Conservation (phyloP, 2,797 vertebrate genomes). For the Arnoldichthys spilopterus region DNA sequence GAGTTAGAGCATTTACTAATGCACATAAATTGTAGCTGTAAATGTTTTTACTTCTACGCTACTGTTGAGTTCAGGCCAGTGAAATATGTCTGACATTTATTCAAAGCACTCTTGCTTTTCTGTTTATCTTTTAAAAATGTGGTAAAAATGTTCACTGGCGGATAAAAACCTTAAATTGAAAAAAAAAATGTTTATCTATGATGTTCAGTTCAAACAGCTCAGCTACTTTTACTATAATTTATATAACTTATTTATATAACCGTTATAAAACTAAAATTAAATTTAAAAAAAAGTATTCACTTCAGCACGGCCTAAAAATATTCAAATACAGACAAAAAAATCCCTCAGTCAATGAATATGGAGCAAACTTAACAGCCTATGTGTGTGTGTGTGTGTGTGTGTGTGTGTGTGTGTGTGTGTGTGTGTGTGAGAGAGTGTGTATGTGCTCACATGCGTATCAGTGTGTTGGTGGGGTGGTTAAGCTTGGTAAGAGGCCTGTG, state of each 20-base stretch:
- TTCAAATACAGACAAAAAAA: slow-evolving; percentile 4
- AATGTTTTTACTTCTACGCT: background rate
- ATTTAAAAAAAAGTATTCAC: background rate
- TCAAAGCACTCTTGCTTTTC: background rate
- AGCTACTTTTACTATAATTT: slow-evolving; percentile 3
- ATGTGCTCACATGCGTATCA: slow-evolving; percentile 11
- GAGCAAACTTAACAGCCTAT: background rate
- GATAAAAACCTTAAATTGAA: background rate
- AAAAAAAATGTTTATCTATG: too few relatives aligned
- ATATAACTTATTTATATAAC: background rate
- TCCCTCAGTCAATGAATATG: background rate
- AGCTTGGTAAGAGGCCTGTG: background rate
- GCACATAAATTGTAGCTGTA: background rate
- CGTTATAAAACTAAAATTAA: background rate
- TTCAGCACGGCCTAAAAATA: background rate
- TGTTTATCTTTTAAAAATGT: too few relatives aligned
- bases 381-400: slow-evolving; percentile 7
- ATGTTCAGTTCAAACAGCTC: slow-evolving; percentile 12
- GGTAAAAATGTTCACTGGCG: too few relatives aligned
- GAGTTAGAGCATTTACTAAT: background rate
- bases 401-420: slow-evolving; percentile 22
- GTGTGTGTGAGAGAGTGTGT: background rate
- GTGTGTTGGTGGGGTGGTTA: background rate
- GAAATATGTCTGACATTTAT: too few relatives aligned
- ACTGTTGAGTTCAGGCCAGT: too few relatives aligned